These are phyloP conservation scores for Calephelis nemesis DNA, from an alignment of 1,140 invertebrate species.

Conservation along the genomic window DNA sequence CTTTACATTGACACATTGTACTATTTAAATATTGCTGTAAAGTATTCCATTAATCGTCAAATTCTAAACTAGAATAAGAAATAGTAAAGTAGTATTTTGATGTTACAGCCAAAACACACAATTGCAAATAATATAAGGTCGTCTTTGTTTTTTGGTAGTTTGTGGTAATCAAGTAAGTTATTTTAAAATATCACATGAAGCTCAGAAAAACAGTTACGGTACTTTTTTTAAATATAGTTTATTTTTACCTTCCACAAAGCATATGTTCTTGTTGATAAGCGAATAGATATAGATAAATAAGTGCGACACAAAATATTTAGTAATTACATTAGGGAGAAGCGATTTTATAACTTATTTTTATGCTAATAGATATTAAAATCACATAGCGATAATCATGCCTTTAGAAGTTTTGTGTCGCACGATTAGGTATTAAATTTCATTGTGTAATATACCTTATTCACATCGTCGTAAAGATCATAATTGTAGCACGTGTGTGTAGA, in stretches of 20 bases:
- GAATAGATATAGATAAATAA: conserved; percentile 3
- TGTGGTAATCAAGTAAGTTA: too few species aligned
- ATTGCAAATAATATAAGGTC: too few species aligned
- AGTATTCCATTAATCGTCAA: too few species aligned
- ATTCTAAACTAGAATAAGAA: too few species aligned
- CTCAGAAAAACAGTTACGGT: not conserved
- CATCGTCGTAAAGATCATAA: conserved; percentile 25
- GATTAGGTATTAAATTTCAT: conserved; percentile 28
- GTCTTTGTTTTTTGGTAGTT: too few species aligned
- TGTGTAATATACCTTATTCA: conserved; percentile 33
- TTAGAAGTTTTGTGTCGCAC: conserved; percentile 30
- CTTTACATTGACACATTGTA: too few species aligned
- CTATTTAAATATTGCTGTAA: too few species aligned
- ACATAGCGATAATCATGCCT: conserved; percentile 22
- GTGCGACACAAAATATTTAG: conserved; percentile 24
- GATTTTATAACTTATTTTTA: conserved; percentile 37
- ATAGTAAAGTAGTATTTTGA: too few species aligned
- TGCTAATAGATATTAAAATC: conserved; percentile 24
- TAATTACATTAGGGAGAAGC: conserved; percentile 19
- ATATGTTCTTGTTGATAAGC: conserved; percentile 3
- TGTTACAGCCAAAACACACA: too few species aligned
- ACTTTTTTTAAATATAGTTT: too few species aligned
- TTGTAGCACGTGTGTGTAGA: conserved; percentile 36
- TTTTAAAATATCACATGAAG: not conserved
- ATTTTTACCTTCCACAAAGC: not conserved